These are phyloP conservation scores for Etheostoma cragini DNA, from an alignment of 2,113 vertebrate species.

Conservation along the genomic window DNA sequence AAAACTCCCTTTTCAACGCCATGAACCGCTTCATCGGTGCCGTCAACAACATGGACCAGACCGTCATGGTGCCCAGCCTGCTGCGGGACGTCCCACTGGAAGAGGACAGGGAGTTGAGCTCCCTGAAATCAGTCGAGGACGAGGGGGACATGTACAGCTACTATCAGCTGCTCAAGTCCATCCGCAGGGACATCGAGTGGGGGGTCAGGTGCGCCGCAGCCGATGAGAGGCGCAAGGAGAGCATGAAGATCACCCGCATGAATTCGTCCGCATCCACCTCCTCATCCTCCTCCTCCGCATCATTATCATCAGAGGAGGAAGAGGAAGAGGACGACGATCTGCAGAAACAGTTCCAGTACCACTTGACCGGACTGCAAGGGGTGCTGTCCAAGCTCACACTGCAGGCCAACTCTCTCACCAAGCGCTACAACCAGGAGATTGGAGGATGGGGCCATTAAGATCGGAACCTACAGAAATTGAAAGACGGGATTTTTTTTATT, in stretches of 20 bases:
- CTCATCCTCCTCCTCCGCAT: conserved; percentile 46
- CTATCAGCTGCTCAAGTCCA: conserved; percentile 95
- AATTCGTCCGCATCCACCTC: conserved; percentile 63
- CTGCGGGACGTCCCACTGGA: conserved; percentile 94
- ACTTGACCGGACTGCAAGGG: conserved; percentile 92
- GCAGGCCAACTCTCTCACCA: conserved; percentile 94
- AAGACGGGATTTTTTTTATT: not conserved
- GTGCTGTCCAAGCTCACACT: conserved; percentile 94
- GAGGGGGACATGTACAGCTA: conserved; percentile 96
- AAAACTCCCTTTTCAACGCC: conserved; percentile 95
- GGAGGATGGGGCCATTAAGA: conserved; percentile 90
- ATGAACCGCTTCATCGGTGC: conserved; percentile 98
- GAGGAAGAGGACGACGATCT: conserved; percentile 89
- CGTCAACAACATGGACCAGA: conserved; percentile 99
- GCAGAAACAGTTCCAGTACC: conserved; percentile 94
- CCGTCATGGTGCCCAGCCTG: conserved; percentile 95
- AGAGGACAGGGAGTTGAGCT: conserved; percentile 76
- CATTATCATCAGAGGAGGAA: conserved; percentile 38
- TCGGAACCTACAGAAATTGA: not conserved
- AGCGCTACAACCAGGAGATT: conserved; percentile 96
- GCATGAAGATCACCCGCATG: conserved; percentile 80
- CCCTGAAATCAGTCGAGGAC: conserved; percentile 66
- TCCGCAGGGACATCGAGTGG: conserved; percentile 96
- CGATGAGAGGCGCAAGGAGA: conserved; percentile 87
- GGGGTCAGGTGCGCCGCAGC: conserved; percentile 86